Percentiles rank a stretch among this genome's conserved stretches.
phyloP scores from a whole-genome alignment of 2,797 vertebrate genomes.

The Ptychadena robeensis region DNA sequence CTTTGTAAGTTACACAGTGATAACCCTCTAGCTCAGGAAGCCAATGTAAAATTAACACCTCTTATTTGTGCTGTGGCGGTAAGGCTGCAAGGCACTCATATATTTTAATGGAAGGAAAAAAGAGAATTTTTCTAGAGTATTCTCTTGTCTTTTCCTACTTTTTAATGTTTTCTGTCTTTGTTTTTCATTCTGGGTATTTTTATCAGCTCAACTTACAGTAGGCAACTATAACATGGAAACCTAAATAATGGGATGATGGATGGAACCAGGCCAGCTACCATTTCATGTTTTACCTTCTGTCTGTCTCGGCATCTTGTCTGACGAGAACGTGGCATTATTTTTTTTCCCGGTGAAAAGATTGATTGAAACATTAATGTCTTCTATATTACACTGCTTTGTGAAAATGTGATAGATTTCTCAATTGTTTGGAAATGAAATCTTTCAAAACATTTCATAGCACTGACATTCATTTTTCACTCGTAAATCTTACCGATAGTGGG shows the following conservation, averaged over 20 bases:
- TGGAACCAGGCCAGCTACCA: not conserved
- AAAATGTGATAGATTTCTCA: constrained; percentile 45
- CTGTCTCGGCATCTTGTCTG: not conserved
- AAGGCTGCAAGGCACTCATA: not conserved
- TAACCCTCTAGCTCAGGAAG: not conserved
- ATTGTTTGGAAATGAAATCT: constrained; percentile 52
- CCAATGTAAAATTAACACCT: not conserved
- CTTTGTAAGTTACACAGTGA: constrained; percentile 1
- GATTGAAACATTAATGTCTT: constrained; percentile 56
- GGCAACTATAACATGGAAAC: not conserved
- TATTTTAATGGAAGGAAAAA: not conserved
- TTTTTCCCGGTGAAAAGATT: constrained; percentile 25
- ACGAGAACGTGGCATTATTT: not conserved
- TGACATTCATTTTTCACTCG: constrained; percentile 46
- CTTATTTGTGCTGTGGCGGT: not conserved
- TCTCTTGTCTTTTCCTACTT: not conserved
- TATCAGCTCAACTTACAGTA: not conserved
- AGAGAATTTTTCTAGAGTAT: not conserved
- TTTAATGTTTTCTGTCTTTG: not conserved
- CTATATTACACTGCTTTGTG: constrained; percentile 35
- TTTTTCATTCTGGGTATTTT: not conserved
- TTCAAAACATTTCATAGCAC: constrained; percentile 46
- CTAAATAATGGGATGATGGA: not conserved
- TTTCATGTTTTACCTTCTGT: not conserved
- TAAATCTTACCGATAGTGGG: constrained; percentile 16